Evolutionary conservation across 2,113 vertebrate genomes (phyloP), one percentile per base, ranked within the genome.

Genomic region (Hirundichthys speculiger): DNA sequence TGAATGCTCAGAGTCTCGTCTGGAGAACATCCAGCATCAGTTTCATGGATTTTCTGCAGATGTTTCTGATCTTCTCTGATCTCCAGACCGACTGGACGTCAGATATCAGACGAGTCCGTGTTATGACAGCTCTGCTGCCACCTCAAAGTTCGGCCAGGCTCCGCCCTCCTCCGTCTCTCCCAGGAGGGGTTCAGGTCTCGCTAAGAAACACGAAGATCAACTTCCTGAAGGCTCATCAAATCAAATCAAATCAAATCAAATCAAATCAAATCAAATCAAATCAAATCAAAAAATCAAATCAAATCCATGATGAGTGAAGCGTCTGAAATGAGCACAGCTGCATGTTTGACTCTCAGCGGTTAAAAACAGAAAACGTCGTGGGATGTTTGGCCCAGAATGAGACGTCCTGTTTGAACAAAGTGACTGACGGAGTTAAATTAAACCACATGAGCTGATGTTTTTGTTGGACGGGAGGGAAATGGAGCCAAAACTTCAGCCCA

Each of bases 391-490:
- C 30, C 27, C 38, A 45, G 2, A n/a, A 13, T 25, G 20, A 52
- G 48, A 52, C 16, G 5, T 16, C 12, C 10, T 21, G 38, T 55
- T 74, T 55, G 30, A 34, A 34, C 30, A 34, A 34, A 5, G 11
- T 57, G 21, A 70, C 45, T 47, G 56, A 25, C 40, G 5, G 56
- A 8, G 18, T 15, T n/a, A 45, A 71, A 65, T 51, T 6, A 62
- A 57, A 72, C 2, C 56, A 19, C 46, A 41, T 38, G 56, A 41
- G 30, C 38, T 16, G 30, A 38, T 64, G 58, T 75, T 75, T 58
- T 57, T 58, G 52, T 63, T 67, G 57, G 62, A 66, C 21, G 15
- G 14, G 6, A 51, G 13, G n/a, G 13, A 16, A 18, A 10, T 5
- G 1, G 15, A 20, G 18, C 2, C 50, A 16, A n/a, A 43, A 22